These are phyloP conservation scores for Tauraco erythrolophus DNA, from an alignment of 2,113 vertebrate species.

Conservation along the genomic window DNA sequence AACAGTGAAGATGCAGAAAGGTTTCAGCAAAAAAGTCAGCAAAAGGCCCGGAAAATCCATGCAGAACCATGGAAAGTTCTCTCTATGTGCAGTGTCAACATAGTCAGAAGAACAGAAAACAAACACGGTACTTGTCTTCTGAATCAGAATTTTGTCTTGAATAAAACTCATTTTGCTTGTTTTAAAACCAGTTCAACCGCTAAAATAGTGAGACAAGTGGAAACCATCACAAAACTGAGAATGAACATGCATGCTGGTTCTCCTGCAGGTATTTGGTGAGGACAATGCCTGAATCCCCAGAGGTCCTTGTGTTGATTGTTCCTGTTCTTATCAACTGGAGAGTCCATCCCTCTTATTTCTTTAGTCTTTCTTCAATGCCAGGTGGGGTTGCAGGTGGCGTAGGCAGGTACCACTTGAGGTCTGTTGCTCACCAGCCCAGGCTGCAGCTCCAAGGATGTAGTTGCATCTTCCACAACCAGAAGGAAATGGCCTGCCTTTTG, in stretches of 20 bases:
- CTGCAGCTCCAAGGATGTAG: too few relatives aligned
- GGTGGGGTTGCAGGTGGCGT: rapidly evolving
- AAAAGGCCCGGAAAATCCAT: not conserved
- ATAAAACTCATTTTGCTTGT: not conserved
- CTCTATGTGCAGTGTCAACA: not conserved
- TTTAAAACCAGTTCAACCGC: not conserved
- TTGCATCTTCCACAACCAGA: too few relatives aligned
- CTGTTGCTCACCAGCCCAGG: too few relatives aligned
- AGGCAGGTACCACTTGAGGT: not conserved
- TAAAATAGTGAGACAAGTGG: not conserved
- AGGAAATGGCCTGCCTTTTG: too few relatives aligned
- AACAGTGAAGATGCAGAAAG: not conserved
- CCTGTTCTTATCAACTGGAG: not conserved
- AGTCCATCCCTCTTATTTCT: not conserved
- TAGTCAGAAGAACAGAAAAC: not conserved
- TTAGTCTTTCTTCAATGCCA: not conserved
- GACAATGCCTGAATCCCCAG: not conserved
- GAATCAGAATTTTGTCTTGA: not conserved
- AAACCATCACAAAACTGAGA: not conserved
- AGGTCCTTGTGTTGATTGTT: not conserved
- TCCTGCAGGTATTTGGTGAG: not conserved
- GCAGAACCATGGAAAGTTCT: not conserved
- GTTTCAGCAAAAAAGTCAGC: not conserved
- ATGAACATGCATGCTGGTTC: rapidly evolving
- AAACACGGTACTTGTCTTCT: not conserved